Evolutionary conservation across 2,888 invertebrate genomes (phyloP), one percentile per base, ranked within the genome.

Genomic region (Drosophila subquinaria): DNA sequence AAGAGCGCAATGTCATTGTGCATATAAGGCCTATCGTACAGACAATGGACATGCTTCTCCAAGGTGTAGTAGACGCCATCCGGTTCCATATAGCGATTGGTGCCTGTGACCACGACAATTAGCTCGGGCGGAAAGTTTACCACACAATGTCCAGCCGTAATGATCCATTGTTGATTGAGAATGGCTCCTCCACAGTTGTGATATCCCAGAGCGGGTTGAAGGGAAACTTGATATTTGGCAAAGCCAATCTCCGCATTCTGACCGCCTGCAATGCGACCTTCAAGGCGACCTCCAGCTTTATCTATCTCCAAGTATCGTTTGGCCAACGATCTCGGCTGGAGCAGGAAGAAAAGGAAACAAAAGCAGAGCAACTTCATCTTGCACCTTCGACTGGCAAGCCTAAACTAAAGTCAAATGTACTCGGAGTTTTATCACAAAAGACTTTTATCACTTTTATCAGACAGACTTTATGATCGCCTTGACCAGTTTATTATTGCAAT

Each of bases 1-100:
- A 96, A 77, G 1, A 96, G 90, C 0, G 95, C 96, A 55, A 96
- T 95, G 81, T 96, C 96, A 86, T 96, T 94, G 23, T 90, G 74
- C 70, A 79, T 80, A 2, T 66, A 50, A 10, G 91, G 90, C 1
- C 64, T 43, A 23, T 90, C 79, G 52, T 87, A 90, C 48, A 76
- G 61, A 51, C 89, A 86, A 52, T 90, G 91, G 15, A 77, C 33
- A 40, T 76, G 59, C 8, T 82, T 69, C 45, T 79, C 69, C 0
- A 65, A 64, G 9, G 81, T 60, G 35, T 56, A 42, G 23, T 89
- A 81, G 0, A 69, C 33, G 6, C 61, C 78, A 9, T 79, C 89
- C 0, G 90, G 85, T 3, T 75, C 45, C 1, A 11, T 27, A 59
- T 62, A 86, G 0, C 51, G 62, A 55, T 90, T 79, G 23, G 90